Evolutionary conservation across 2,113 vertebrate species (phyloP).

Genomic region (Trochalopteron elliotii): DNA sequence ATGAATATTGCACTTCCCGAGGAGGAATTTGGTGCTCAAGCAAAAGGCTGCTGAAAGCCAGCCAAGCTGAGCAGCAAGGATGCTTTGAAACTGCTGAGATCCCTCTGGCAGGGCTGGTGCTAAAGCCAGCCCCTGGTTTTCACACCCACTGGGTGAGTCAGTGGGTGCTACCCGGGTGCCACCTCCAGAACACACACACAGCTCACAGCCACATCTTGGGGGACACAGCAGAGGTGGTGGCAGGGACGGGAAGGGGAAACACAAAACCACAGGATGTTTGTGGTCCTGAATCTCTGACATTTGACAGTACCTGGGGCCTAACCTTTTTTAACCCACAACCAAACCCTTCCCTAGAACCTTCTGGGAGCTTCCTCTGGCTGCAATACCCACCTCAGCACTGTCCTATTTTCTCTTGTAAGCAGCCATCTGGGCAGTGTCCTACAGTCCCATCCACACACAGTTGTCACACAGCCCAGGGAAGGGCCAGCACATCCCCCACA

Average conservation of each 20-base stretch:
- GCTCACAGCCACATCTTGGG: neutral
- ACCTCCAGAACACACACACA: neutral
- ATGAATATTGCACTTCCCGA: neutral
- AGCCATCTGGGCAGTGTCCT: neutral
- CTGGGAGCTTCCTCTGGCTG: neutral
- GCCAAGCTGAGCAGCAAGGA: neutral
- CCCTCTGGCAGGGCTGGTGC: neutral
- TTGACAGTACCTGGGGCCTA: neutral
- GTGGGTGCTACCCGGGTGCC: neutral
- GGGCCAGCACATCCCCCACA: neutral
- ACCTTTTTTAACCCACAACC: neutral
- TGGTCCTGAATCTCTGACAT: neutral
- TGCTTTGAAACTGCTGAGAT: neutral
- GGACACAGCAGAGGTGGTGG: neutral
- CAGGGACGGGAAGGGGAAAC: accelerated
- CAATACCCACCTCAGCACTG: accelerated
- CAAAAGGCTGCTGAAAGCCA: neutral
- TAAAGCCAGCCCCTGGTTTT: neutral
- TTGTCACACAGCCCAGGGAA: neutral
- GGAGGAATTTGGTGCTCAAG: slow-evolving; percentile 5
- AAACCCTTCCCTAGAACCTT: neutral
- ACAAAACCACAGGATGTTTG: neutral
- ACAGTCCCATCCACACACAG: neutral
- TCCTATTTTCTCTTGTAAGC: neutral
- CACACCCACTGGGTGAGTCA: neutral